Percentiles rank a stretch among this genome's conserved stretches.
Conservation (phyloP, 2,888 invertebrate genomes). For the Schizaphis graminum region DNA sequence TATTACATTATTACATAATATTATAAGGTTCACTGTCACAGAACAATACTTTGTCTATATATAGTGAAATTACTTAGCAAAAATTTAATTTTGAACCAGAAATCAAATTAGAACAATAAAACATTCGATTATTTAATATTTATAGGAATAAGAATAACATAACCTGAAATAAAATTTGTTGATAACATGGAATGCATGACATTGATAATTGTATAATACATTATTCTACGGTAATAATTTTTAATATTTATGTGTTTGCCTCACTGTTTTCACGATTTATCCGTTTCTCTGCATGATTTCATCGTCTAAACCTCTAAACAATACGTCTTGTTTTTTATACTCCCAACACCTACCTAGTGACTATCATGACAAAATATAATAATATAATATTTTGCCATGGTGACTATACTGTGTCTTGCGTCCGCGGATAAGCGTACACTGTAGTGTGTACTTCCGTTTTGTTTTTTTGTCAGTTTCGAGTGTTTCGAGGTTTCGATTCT, state of each 20-base stretch:
- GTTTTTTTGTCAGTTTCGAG: not conserved
- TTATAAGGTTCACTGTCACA: not conserved
- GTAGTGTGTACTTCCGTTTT: not conserved
- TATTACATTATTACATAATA: too few relatives aligned
- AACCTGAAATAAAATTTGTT: not conserved
- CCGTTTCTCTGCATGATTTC: not conserved
- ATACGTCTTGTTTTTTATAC: too few relatives aligned
- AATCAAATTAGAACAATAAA: not conserved
- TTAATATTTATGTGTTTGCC: not conserved
- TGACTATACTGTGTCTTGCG: not conserved
- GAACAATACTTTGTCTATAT: not conserved
- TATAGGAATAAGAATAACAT: not conserved
- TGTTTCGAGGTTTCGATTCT: not conserved
- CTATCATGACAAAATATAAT: too few relatives aligned
- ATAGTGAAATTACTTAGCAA: not conserved
- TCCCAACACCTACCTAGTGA: too few relatives aligned
- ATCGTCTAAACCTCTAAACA: not conserved
- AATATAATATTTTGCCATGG: too few relatives aligned
- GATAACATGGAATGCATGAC: not conserved
- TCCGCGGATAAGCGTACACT: not conserved
- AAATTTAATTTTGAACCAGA: not conserved
- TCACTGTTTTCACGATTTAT: constrained; percentile 25
- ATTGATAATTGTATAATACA: not conserved
- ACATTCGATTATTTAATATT: not conserved
- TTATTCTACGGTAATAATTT: not conserved